phyloP scores from a whole-genome alignment of 2,888 invertebrate genomes.

The Microplitis deprimator region DNA sequence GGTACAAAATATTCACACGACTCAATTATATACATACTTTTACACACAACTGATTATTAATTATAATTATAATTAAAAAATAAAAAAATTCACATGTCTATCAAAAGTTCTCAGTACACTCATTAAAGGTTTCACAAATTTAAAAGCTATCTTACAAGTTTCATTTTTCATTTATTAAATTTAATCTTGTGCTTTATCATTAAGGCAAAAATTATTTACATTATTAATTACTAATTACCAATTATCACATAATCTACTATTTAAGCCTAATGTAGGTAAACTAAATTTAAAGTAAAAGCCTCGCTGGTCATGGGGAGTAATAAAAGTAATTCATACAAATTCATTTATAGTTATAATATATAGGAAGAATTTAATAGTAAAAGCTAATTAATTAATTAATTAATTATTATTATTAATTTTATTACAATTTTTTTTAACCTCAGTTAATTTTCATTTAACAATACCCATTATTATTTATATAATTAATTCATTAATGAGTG shows the following conservation, averaged over 20 bases:
- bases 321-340: neutral
- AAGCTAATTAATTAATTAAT: neutral
- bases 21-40: neutral
- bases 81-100: neutral
- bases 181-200: slow-evolving; percentile 55
- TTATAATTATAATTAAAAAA: neutral
- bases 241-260: neutral
- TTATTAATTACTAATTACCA: neutral
- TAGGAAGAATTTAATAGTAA: neutral
- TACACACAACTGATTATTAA: neutral
- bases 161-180: slow-evolving; percentile 22
- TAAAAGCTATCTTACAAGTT: neutral
- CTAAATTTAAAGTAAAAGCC: neutral
- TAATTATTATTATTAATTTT: neutral
- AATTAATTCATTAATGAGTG: slow-evolving; percentile 10
- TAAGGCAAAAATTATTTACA: slow-evolving; percentile 29
- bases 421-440: neutral
- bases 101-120: neutral
- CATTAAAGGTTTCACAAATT: neutral
- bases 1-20: slow-evolving; percentile 37
- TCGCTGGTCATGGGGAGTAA: neutral
- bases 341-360: neutral
- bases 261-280: neutral
- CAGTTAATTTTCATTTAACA: neutral
- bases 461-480: neutral